phyloP scores from a whole-genome alignment of 2,113 vertebrate genomes.

The Poicephalus gulielmi region DNA sequence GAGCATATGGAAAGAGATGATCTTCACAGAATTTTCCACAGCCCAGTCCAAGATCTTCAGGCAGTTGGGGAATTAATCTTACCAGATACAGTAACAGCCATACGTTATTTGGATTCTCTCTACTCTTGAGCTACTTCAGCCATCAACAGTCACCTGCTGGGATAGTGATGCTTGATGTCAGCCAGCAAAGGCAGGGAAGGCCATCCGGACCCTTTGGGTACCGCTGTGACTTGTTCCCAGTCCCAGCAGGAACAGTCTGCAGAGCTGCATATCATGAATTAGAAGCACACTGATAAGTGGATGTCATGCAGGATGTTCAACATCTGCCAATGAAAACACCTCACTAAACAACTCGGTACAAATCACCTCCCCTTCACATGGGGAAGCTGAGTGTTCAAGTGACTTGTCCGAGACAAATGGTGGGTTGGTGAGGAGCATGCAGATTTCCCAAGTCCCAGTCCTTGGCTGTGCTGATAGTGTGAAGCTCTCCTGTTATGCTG shows the following conservation, averaged over 20 bases:
- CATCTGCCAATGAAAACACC: not conserved
- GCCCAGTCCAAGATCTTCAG: not conserved
- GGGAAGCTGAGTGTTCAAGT: not conserved
- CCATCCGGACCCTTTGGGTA: not conserved
- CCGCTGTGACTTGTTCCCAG: not conserved
- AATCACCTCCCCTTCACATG: not conserved
- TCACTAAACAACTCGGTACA: not conserved
- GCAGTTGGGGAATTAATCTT: constrained; percentile 4
- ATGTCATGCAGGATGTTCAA: not conserved
- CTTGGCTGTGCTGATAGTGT: not conserved
- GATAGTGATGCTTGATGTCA: not conserved
- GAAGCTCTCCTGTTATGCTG: not conserved
- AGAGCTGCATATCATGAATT: not conserved
- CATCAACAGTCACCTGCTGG: not conserved
- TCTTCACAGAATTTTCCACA: constrained; percentile 2
- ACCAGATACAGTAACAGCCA: not conserved
- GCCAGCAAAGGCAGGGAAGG: not conserved
- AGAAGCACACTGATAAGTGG: not conserved
- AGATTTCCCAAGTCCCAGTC: not conserved
- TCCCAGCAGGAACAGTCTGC: not conserved
- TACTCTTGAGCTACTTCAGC: not conserved
- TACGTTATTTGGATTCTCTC: not conserved
- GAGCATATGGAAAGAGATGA: not conserved
- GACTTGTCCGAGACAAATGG: not conserved
- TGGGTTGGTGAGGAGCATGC: constrained; percentile 6